These are phyloP conservation scores for Propithecus coquereli DNA, from an alignment of 2,113 vertebrate species.

Conservation along the genomic window DNA sequence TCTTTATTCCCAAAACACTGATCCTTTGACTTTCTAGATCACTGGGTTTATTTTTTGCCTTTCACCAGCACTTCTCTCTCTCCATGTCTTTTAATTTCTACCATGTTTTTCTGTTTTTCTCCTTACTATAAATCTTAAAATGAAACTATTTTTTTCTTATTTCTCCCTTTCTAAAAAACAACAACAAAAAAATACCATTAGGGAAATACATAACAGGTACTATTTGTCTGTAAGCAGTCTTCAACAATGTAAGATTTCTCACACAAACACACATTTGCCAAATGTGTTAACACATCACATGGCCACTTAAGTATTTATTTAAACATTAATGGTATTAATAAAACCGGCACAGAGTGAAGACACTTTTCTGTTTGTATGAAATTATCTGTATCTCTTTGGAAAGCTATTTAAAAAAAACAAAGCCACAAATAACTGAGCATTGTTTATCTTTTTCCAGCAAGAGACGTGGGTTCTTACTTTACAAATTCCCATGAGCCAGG, in stretches of 20 bases:
- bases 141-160: neutral
- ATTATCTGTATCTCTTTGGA: neutral
- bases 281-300: slow-evolving; percentile 3
- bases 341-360: neutral
- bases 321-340: neutral
- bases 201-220: neutral
- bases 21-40: neutral
- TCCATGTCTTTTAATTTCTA: neutral
- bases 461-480: slow-evolving; percentile 8
- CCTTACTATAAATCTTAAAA: neutral
- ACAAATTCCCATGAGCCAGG: neutral
- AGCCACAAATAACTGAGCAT: neutral
- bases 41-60: neutral
- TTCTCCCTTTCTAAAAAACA: neutral
- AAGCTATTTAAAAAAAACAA: neutral
- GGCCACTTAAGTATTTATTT: neutral
- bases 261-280: neutral
- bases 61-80: neutral
- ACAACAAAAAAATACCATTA: neutral
- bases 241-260: neutral
- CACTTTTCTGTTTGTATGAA: neutral
- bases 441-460: slow-evolving; percentile 3
- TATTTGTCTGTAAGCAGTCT: neutral
- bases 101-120: neutral
- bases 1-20: neutral